Evolutionary conservation across 2,797 vertebrate species (phyloP), one percentile per base, ranked within the genome.

Genomic region (Helarctos malayanus): DNA sequence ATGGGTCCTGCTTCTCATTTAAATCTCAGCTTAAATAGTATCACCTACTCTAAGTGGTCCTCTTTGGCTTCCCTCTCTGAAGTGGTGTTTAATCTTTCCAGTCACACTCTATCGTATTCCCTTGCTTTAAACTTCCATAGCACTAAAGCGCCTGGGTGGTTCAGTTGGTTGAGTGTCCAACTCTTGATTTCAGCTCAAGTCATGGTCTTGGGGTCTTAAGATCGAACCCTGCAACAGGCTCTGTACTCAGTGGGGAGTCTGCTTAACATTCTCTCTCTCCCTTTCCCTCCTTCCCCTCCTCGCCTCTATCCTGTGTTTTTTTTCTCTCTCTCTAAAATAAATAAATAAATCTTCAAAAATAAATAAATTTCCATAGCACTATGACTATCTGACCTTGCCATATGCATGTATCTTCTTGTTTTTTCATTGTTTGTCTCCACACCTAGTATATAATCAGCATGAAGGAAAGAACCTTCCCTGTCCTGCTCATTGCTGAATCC

Each of bases 371-470:
- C 49, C 71, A 10, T 25, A 91, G 41, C 11, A 41, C 23, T 73
- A 27, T 35, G 16, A 16, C 56, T 57, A 25, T 27, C 47, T 49
- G 21, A 25, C 47, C n/a, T 45, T 49, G 54, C 5, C n/a, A 32
- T 25, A 35, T 35, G 5, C 49, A 45, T 23, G 1, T 29, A 54
- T 27, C 68, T 68, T 29, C 7, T 69, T 73, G 29, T 35, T 80
- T 89, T 90, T 90, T 59, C 41, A 87, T 21, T 82, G 14, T 41
- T 71, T 92, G 9, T 68, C 25, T 71, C 35, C n/a, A 88, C 19
- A 59, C 14, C 76, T 94, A 91, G 63, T n/a, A 52, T 81, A 52
- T 63, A 78, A 85, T 82, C 41, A 94, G 59, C 25, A 94, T 56
- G 7, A 29, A 81, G 11, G 19, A 89, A 85, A 91, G 32, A 89